Conservation (phyloP, 2,113 vertebrate genomes). For the Uria aalge region DNA sequence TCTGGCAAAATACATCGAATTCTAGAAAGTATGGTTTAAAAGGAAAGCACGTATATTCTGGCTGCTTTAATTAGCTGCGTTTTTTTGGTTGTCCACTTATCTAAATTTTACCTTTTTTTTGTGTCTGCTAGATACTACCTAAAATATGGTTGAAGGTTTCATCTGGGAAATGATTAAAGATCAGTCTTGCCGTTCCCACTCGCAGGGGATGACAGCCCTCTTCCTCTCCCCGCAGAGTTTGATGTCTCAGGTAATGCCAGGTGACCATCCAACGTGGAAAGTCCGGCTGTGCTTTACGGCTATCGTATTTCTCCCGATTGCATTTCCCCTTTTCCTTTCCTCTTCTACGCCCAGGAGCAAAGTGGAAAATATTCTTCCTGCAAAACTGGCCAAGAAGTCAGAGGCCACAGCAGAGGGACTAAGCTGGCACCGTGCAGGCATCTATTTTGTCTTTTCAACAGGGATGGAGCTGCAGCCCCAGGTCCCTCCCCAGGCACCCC, state of each 20-base stretch:
- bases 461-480: not conserved
- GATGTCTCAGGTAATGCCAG: not conserved
- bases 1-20: not conserved
- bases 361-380: not conserved
- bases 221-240: not conserved
- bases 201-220: not conserved
- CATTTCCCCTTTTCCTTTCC: not conserved
- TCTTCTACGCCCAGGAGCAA: not conserved
- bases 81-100: not conserved
- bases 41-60: accelerated
- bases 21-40: not conserved
- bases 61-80: not conserved
- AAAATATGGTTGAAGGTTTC: accelerated
- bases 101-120: not conserved
- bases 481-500: not conserved
- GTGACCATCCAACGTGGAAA: not conserved
- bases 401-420: not conserved
- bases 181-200: not conserved
- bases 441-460: not conserved
- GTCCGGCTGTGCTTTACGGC: accelerated
- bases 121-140: not conserved
- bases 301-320: not conserved
- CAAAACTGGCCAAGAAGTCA: not conserved
- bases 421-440: accelerated
- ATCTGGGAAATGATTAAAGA: not conserved